These are phyloP conservation scores for Mycalesis mineus DNA, from an alignment of 2,888 invertebrate genomes.

Conservation along the genomic window DNA sequence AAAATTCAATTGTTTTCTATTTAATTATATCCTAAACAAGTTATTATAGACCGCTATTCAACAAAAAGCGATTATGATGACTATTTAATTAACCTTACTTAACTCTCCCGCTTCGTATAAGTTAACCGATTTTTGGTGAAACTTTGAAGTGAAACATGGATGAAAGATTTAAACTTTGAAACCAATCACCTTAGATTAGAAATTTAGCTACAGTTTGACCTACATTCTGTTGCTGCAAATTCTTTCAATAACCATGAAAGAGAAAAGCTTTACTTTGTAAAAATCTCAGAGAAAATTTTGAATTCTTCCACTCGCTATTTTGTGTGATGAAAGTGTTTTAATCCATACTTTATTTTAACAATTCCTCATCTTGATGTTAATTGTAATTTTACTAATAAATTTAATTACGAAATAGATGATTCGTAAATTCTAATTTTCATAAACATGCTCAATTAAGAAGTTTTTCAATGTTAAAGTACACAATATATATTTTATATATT, in stretches of 20 bases:
- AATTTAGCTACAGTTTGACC: neutral
- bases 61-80: conserved; percentile 2
- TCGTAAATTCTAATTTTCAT: no score
- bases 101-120: neutral
- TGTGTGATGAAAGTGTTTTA: no score
- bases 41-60: neutral
- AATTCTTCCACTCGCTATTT: no score
- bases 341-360: no score
- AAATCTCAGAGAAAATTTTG: neutral
- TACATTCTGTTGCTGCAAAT: neutral
- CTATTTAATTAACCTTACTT: conserved; percentile 9
- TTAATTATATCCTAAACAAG: neutral
- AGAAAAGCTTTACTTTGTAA: neutral
- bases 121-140: neutral
- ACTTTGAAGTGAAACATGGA: neutral
- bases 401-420: no score
- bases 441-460: no score
- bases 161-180: neutral
- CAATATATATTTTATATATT: no score
- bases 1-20: no score
- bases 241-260: neutral
- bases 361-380: no score
- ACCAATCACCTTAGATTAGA: neutral
- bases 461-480: no score
- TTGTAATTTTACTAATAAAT: no score